Conservation (phyloP, 2,113 vertebrate genomes). For the Panurus biarmicus region DNA sequence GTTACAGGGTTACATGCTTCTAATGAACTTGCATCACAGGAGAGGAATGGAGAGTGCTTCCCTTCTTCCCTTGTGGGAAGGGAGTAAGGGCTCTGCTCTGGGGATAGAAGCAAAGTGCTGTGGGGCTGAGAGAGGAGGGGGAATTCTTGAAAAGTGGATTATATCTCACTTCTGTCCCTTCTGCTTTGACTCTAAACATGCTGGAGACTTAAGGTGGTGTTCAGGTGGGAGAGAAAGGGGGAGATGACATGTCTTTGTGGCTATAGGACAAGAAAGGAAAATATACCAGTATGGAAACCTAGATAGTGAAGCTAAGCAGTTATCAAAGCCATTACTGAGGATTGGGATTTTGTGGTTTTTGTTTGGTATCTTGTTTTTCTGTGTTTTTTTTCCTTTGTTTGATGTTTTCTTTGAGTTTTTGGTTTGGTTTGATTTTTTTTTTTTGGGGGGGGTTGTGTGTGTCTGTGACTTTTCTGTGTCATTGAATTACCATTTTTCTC, state of each 20-base stretch:
- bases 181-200: background rate
- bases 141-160: background rate
- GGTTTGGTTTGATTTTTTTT: background rate
- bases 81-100: background rate
- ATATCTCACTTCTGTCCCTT: background rate
- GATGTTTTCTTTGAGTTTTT: background rate
- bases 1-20: background rate
- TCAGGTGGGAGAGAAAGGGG: background rate
- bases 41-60: background rate
- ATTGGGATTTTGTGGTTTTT: background rate
- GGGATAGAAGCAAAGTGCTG: background rate
- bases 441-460: background rate
- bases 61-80: accelerated
- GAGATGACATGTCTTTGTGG: background rate
- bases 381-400: background rate
- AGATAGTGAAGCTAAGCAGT: background rate
- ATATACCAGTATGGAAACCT: background rate
- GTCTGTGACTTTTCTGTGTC: background rate
- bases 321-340: background rate
- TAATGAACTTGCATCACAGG: background rate
- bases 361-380: background rate
- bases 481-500: background rate
- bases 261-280: background rate
- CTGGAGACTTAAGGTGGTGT: background rate
- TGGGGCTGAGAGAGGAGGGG: background rate